phyloP scores from a whole-genome alignment of 2,113 vertebrate genomes.

The Myiagra hebetior region DNA sequence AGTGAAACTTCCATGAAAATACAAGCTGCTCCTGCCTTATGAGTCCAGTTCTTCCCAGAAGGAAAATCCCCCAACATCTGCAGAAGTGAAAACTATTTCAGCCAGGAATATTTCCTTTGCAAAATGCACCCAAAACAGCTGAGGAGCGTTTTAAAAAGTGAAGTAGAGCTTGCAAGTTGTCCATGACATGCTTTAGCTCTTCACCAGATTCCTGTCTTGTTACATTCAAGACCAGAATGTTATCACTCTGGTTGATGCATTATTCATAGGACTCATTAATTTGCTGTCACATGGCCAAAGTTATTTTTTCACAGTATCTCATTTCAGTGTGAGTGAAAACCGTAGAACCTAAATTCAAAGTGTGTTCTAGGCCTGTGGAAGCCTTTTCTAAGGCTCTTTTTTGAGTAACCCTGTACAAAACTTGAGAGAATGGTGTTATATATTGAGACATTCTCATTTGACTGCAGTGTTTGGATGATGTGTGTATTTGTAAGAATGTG shows the following conservation, averaged over 20 bases:
- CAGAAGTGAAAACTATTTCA: neutral
- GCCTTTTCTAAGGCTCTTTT: neutral
- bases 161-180: neutral
- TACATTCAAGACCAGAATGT: neutral
- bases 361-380: neutral
- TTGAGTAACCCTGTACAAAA: neutral
- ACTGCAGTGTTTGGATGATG: neutral
- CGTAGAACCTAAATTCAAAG: neutral
- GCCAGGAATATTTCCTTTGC: neutral
- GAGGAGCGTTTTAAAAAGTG: neutral
- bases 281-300: neutral
- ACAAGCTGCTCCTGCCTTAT: neutral
- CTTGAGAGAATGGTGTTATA: neutral
- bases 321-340: neutral
- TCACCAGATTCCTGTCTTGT: neutral
- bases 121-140: neutral
- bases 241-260: neutral
- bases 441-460: neutral
- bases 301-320: neutral
- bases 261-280: neutral
- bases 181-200: neutral
- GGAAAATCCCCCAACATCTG: neutral
- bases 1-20: neutral
- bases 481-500: accelerated
- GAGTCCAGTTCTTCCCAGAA: neutral